Conservation (phyloP, 2,797 vertebrate species). For the Cynodonichthys magdalenae region DNA sequence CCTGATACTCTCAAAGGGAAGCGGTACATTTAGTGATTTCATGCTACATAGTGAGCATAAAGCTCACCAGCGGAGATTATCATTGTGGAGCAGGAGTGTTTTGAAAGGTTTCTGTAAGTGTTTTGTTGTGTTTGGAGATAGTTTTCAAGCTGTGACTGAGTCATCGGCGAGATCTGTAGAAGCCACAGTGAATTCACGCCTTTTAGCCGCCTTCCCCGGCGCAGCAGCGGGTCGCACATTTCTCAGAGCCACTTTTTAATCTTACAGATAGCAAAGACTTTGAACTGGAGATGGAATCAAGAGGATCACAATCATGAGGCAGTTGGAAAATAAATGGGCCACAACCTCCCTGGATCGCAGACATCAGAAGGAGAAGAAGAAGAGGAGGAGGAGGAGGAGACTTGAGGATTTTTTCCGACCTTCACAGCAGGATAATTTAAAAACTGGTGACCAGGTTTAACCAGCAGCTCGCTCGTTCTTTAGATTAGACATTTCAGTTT, state of each 20-base stretch:
- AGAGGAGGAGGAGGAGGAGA: conserved; percentile 6
- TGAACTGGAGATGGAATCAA: conserved; percentile 3
- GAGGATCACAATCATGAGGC: neutral
- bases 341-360: neutral
- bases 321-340: conserved; percentile 14
- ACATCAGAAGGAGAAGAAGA: conserved; percentile 5
- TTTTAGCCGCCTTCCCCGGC: neutral
- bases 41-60: conserved; percentile 18
- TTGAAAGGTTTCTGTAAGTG: conserved; percentile 27
- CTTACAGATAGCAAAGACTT: conserved; percentile 13
- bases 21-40: conserved; percentile 20
- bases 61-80: conserved; percentile 26
- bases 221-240: conserved; percentile 11
- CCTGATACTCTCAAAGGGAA: conserved; percentile 7
- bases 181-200: conserved; percentile 10
- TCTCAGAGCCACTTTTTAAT: conserved; percentile 23
- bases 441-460: conserved; percentile 54
- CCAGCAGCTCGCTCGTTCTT: conserved; percentile 57
- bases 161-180: conserved; percentile 31
- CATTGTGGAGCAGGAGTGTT: conserved; percentile 15
- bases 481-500: conserved; percentile 13
- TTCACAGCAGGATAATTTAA: conserved; percentile 38
- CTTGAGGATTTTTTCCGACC: conserved; percentile 49
- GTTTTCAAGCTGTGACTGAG: conserved; percentile 34
- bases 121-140: conserved; percentile 22